phyloP scores from a whole-genome alignment of 2,797 vertebrate species.

The Hozukius guyotensis region DNA sequence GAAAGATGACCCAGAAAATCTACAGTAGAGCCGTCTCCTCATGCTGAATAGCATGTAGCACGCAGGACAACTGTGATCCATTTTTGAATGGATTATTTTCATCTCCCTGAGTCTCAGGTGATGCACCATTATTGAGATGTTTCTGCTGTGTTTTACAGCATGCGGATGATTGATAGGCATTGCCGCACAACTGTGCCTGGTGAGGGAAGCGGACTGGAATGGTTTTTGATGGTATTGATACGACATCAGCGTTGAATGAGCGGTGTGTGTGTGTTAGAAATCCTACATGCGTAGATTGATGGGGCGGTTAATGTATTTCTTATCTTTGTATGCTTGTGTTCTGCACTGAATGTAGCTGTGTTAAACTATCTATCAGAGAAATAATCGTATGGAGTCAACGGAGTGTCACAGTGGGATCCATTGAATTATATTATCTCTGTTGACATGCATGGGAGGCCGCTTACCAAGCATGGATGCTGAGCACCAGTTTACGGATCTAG shows the following conservation, averaged over 20 bases:
- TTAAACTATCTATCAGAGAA: neutral
- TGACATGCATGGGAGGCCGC: slow-evolving; percentile 11
- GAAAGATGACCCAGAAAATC: slow-evolving; percentile 68
- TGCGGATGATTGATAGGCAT: slow-evolving; percentile 49
- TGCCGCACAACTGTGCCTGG: slow-evolving; percentile 13
- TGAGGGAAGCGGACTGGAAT: neutral
- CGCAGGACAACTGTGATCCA: slow-evolving; percentile 35
- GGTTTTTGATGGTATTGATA: slow-evolving; percentile 30
- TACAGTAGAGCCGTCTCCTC: slow-evolving; percentile 39
- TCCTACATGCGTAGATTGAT: slow-evolving; percentile 7
- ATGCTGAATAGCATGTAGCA: slow-evolving; percentile 25
- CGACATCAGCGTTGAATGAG: neutral
- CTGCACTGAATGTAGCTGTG: neutral
- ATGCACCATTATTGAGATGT: slow-evolving; percentile 67
- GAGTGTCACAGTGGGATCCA: slow-evolving; percentile 3
- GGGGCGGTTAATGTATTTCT: neutral
- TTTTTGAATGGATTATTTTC: slow-evolving; percentile 60
- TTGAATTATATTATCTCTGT: neutral
- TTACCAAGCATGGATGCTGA: neutral
- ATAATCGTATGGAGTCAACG: neutral
- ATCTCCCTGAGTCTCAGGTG: slow-evolving; percentile 63
- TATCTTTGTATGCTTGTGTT: neutral
- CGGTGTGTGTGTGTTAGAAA: neutral
- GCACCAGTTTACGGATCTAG: neutral
- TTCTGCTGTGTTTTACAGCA: slow-evolving; percentile 34